Percentiles rank a stretch among this genome's conserved stretches.
These are phyloP conservation scores for Aythya baeri DNA, from an alignment of 2,113 vertebrate genomes.

Conservation along the genomic window DNA sequence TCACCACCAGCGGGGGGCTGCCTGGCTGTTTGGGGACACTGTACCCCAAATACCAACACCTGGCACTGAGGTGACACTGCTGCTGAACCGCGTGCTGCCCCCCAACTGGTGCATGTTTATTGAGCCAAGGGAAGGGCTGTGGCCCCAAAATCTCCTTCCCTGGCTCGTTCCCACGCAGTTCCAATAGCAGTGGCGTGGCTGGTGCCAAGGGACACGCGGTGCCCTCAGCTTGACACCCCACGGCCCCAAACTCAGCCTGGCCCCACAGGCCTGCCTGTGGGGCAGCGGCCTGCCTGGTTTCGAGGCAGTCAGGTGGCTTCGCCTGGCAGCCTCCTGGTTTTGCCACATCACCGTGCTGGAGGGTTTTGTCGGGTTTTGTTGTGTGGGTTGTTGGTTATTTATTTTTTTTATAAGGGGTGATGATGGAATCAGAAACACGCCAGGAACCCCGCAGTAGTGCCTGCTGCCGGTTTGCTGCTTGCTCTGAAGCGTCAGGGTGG, in stretches of 20 bases:
- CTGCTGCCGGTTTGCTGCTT: background rate
- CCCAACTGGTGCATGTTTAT: rapidly evolving
- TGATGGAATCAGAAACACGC: too few relatives aligned
- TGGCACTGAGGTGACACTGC: background rate
- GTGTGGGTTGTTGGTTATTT: background rate
- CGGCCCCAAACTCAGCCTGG: too few relatives aligned
- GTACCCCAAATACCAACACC: too few relatives aligned
- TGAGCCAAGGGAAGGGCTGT: rapidly evolving
- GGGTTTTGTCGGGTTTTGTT: too few relatives aligned
- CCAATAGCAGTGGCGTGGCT: too few relatives aligned
- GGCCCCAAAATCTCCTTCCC: rapidly evolving
- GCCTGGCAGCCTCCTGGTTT: background rate
- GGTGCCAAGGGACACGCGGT: too few relatives aligned
- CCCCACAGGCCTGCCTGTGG: background rate
- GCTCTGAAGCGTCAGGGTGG: too few relatives aligned
- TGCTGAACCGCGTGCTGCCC: too few relatives aligned
- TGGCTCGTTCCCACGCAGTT: too few relatives aligned
- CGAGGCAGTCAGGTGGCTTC: background rate
- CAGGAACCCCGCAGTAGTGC: background rate
- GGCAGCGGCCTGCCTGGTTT: background rate
- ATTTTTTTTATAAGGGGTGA: background rate
- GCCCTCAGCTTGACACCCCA: too few relatives aligned
- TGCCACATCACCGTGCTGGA: background rate
- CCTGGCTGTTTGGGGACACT: background rate
- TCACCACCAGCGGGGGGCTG: rapidly evolving